Percentiles rank a stretch among this genome's conserved stretches.
Evolutionary conservation across 2,113 vertebrate species (phyloP).

Genomic region (Macquaria ambigua): DNA sequence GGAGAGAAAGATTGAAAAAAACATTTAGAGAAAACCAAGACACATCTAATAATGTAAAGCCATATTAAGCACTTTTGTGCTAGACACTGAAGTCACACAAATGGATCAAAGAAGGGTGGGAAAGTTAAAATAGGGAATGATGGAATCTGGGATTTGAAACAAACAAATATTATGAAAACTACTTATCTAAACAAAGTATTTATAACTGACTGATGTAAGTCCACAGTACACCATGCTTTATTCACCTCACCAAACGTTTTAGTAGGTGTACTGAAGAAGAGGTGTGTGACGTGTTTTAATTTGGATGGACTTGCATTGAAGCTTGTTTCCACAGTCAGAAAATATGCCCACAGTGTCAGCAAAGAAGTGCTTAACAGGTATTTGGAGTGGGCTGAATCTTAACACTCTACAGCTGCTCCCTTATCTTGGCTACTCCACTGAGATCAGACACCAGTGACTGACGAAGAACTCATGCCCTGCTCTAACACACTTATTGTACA

Average conservation of each 20-base stretch:
- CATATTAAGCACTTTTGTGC: conserved; percentile 59
- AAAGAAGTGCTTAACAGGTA: conserved; percentile 58
- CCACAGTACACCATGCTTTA: background rate
- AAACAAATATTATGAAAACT: background rate
- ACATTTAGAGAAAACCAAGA: background rate
- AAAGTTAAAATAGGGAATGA: conserved; percentile 11
- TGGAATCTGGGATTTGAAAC: background rate
- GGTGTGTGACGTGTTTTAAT: background rate
- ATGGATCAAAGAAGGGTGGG: conserved; percentile 23
- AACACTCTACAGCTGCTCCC: conserved; percentile 14
- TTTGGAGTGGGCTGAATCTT: conserved; percentile 36
- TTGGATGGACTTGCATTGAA: background rate
- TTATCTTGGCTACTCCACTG: conserved; percentile 11
- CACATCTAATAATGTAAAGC: conserved; percentile 9
- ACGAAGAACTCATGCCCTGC: conserved; percentile 8
- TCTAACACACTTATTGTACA: conserved; percentile 30
- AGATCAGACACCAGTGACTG: conserved; percentile 23
- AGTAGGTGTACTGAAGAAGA: background rate
- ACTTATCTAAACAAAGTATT: conserved; percentile 1
- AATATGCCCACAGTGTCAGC: conserved; percentile 20
- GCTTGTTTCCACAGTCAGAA: background rate
- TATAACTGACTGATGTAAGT: background rate
- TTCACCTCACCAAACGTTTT: background rate
- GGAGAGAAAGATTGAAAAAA: background rate
- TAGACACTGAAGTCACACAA: conserved; percentile 38